These are phyloP conservation scores for Takifugu rubripes DNA, from an alignment of 2,797 vertebrate species.

Conservation along the genomic window DNA sequence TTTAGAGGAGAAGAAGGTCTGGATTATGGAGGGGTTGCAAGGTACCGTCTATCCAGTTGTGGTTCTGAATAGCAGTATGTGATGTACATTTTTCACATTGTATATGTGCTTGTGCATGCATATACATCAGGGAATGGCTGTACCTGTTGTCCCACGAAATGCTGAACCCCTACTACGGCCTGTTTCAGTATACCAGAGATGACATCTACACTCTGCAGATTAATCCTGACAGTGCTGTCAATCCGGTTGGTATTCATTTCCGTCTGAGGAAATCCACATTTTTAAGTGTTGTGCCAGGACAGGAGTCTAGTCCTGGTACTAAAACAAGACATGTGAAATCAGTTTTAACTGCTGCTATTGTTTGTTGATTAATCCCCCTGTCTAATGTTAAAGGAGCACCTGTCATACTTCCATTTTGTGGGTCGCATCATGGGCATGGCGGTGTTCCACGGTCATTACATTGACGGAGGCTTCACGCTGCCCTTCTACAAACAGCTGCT, in stretches of 20 bases:
- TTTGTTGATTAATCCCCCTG: neutral
- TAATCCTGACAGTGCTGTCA: constrained; percentile 97
- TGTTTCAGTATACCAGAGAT: constrained; percentile 98
- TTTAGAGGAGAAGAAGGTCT: constrained; percentile 97
- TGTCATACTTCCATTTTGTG: constrained; percentile 99
- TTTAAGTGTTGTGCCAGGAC: neutral
- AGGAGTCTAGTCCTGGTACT: neutral
- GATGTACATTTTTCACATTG: neutral
- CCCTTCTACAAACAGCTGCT: constrained; percentile 98
- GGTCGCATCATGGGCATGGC: constrained; percentile 99
- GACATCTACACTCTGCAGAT: constrained; percentile 98
- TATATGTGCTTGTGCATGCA: neutral
- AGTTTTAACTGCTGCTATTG: too few relatives aligned
- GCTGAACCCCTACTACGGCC: constrained; percentile 97
- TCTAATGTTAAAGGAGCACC: constrained; percentile 81
- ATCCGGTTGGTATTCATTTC: constrained; percentile 80
- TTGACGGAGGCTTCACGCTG: constrained; percentile 95
- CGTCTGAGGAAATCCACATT: neutral
- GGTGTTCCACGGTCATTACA: constrained; percentile 98
- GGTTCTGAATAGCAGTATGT: neutral
- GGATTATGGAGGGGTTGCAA: constrained; percentile 95
- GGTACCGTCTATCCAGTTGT: constrained; percentile 66
- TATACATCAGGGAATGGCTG: constrained; percentile 87
- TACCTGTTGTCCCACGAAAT: constrained; percentile 98
- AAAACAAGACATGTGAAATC: too few relatives aligned